Evolutionary conservation across 1,140 invertebrate species (phyloP).

Genomic region (Holcopasites calliopsidis): DNA sequence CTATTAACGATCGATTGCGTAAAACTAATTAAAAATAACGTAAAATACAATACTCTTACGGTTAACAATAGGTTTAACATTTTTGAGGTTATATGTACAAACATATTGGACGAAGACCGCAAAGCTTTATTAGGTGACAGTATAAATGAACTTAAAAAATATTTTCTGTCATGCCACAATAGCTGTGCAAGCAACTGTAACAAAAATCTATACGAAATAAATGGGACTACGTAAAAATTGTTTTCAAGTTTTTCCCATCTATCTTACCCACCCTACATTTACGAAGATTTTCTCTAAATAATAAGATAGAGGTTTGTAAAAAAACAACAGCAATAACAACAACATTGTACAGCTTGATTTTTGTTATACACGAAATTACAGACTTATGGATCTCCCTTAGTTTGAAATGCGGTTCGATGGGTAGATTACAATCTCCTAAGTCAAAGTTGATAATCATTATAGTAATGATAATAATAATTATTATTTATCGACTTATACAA

Average conservation of each 20-base stretch:
- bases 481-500: slow-evolving; percentile 68
- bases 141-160: background rate
- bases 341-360: slow-evolving; percentile 60
- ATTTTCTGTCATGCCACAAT: background rate
- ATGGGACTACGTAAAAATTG: background rate
- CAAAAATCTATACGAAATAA: slow-evolving; percentile 3
- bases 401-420: slow-evolving; percentile 45
- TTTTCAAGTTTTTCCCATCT: background rate
- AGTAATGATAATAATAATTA: slow-evolving; percentile 63
- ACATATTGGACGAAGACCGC: background rate
- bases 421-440: slow-evolving; percentile 53
- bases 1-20: background rate
- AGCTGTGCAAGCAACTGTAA: too few relatives aligned
- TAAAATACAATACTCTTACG: slow-evolving; percentile 10
- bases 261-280: background rate
- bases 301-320: slow-evolving; percentile 46
- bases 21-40: slow-evolving; percentile 26
- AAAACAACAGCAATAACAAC: slow-evolving; percentile 55
- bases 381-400: slow-evolving; percentile 57
- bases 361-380: slow-evolving; percentile 63
- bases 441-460: slow-evolving; percentile 60
- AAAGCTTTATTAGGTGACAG: background rate
- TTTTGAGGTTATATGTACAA: slow-evolving; percentile 33
- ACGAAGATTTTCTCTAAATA: background rate
- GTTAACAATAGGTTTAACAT: slow-evolving; percentile 22